These are phyloP conservation scores for Iselma pallidipennis DNA, from an alignment of 2,888 invertebrate genomes.

Conservation along the genomic window DNA sequence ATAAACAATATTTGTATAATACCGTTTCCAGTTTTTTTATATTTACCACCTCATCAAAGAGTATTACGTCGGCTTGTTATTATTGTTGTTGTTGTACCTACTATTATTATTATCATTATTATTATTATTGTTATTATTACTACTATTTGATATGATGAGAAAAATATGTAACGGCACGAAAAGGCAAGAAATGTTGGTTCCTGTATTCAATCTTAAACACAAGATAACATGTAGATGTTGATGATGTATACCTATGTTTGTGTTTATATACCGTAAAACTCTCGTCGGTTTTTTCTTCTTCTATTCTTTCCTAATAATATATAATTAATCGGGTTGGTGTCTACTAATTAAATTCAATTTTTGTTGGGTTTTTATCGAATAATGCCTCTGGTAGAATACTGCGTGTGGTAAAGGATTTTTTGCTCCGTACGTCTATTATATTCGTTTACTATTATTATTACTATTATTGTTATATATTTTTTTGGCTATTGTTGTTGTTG, in stretches of 20 bases:
- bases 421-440: constrained; percentile 3
- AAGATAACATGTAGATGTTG: background rate
- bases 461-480: background rate
- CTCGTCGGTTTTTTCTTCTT: constrained; percentile 14
- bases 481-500: constrained; percentile 4
- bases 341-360: constrained; percentile 21
- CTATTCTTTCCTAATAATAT: constrained; percentile 19
- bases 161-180: background rate
- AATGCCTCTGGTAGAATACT: background rate
- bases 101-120: background rate
- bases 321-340: constrained; percentile 18
- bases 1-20: constrained; percentile 12
- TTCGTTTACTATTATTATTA: constrained; percentile 5
- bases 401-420: constrained; percentile 6
- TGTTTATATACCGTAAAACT: constrained; percentile 6
- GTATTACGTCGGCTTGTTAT: constrained; percentile 21
- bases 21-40: no score
- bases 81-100: background rate
- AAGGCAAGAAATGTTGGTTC: constrained; percentile 14
- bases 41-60: constrained; percentile 2
- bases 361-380: background rate
- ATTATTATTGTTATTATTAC: background rate
- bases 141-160: constrained; percentile 4
- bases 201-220: background rate
- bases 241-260: background rate